These are phyloP conservation scores for Garrulus glandarius DNA, from an alignment of 2,797 vertebrate genomes.

Conservation along the genomic window DNA sequence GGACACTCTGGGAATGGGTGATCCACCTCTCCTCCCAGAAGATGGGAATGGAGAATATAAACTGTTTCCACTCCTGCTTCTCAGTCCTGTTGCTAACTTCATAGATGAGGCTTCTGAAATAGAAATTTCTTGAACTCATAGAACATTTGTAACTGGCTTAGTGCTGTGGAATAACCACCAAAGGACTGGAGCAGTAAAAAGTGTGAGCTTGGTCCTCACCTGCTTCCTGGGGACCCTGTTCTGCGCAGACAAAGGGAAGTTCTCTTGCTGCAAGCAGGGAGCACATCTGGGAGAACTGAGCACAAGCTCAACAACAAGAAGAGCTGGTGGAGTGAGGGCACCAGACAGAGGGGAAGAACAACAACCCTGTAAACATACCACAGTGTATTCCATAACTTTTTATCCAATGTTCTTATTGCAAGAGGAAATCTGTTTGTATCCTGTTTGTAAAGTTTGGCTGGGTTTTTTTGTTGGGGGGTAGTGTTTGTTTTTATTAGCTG, in stretches of 20 bases:
- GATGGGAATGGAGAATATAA: conserved; percentile 52
- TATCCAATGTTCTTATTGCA: conserved; percentile 18
- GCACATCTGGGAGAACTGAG: not conserved
- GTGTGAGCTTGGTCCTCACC: not conserved
- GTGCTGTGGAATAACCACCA: not conserved
- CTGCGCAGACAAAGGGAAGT: not conserved
- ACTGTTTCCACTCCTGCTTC: conserved; percentile 57
- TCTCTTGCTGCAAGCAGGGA: not conserved
- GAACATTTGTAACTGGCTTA: not conserved
- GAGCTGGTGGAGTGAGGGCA: not conserved
- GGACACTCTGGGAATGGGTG: conserved; percentile 29
- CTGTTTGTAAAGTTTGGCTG: conserved; percentile 25
- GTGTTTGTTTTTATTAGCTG: not conserved
- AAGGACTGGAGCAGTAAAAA: not conserved
- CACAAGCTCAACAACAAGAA: not conserved
- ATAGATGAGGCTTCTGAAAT: conserved; percentile 67
- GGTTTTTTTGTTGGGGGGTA: not conserved
- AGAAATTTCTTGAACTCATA: conserved; percentile 43
- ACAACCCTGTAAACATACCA: not conserved
- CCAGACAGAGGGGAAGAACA: not conserved
- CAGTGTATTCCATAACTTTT: not conserved
- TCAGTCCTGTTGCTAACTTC: conserved; percentile 66
- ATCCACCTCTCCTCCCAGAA: conserved; percentile 28
- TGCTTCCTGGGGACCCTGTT: not conserved
- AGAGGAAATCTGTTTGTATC: conserved; percentile 55